These are phyloP conservation scores for Epinephelus malabaricus DNA, from an alignment of 2,797 vertebrate genomes.

Conservation along the genomic window DNA sequence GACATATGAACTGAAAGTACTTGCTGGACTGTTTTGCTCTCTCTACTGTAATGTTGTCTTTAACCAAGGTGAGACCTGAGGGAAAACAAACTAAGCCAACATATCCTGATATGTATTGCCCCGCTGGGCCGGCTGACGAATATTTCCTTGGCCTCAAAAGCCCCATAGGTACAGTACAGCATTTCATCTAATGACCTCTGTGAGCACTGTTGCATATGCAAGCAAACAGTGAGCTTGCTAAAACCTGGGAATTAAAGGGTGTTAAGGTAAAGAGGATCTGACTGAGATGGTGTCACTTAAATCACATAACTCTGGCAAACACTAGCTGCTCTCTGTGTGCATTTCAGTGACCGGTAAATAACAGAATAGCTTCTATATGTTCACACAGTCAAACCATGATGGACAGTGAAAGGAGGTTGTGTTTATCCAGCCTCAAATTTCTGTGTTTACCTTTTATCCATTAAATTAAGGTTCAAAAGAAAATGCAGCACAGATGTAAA, in stretches of 20 bases:
- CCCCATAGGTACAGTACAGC: conserved; percentile 7
- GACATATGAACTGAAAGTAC: conserved; percentile 4
- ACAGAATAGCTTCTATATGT: background rate
- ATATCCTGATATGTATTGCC: conserved; percentile 28
- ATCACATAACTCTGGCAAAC: conserved; percentile 21
- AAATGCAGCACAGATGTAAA: background rate
- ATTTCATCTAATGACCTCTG: conserved; percentile 26
- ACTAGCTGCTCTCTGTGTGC: background rate
- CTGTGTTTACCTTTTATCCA: background rate
- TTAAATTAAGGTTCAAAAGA: background rate
- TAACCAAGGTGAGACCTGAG: conserved; percentile 31
- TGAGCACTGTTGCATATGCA: conserved; percentile 21
- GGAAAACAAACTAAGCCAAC: conserved; percentile 38
- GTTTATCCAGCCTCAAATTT: background rate
- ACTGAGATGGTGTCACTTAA: conserved; percentile 11
- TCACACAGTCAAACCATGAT: background rate
- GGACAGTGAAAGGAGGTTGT: background rate
- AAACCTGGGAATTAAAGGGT: conserved; percentile 32
- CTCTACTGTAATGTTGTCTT: conserved; percentile 20
- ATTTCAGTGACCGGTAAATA: conserved; percentile 2
- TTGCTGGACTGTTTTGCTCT: background rate
- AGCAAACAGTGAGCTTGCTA: conserved; percentile 22
- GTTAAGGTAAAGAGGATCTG: conserved; percentile 26
- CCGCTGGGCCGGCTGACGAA: conserved; percentile 18
- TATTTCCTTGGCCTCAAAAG: conserved; percentile 32